Base-by-base conservation (phyloP, 2,797 vertebrate genomes). In the Carcharodon carcharias region DNA sequence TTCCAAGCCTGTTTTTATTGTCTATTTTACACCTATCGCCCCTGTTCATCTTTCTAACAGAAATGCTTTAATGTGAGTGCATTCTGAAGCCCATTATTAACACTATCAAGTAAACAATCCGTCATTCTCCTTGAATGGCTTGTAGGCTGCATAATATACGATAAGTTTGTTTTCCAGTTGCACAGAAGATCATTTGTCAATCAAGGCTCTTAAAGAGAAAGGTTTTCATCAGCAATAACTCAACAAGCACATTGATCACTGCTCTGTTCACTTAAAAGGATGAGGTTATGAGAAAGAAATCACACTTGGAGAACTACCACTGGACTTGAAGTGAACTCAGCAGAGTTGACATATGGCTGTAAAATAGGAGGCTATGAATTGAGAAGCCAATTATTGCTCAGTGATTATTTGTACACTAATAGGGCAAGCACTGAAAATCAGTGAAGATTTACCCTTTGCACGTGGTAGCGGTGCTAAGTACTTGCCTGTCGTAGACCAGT, bases 221-320 rank as follows among this genome's bases (percentile, higher is more conserved):
- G 94, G 94, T 77, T 95, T 95, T 73, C 94, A 58, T 73, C 94
- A 77, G 94, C 94, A 95, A 95, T 95, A 95, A 95, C 94, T 95
- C 94, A 95, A 4, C 50, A 35, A 9, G 31, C 69, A 56, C 94
- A 95, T 95, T 95, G 69, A 77, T 95, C 94, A 71, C 45, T 21
- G 94, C 65, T 95, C 94, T 2, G 67, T 71, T 73, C 67, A 95
- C 31, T 95, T 95, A 77, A 95, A 73, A 95, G 94, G 45, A 95
- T 54, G 94, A 71, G 45, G 94, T 77, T 95, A 95, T 54, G 50
- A 95, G 94, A 95, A 77, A 54, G 69, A 95, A 95, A 77, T 18
- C 94, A 45, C 69, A 95, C 58, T 54, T 71, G 69, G 56, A 35
- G n/a, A 73, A 71, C 9, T 8, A 77, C 11, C 54, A 56, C 69